Conservation (phyloP, 2,888 invertebrate genomes). For the Platynereis dumerilii region DNA sequence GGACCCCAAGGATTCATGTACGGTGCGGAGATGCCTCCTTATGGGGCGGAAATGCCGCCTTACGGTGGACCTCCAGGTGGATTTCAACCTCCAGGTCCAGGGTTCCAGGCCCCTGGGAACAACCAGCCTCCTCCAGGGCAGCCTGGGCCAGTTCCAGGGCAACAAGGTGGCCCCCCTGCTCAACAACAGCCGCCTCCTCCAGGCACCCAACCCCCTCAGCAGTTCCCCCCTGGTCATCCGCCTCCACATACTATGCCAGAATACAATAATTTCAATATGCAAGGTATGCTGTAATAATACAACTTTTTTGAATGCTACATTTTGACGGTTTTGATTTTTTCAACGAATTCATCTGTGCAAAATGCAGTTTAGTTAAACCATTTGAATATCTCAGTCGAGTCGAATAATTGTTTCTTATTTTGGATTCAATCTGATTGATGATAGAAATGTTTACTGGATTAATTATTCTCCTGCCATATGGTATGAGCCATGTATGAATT, state of each 20-base stretch:
- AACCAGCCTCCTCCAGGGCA: constrained; percentile 5
- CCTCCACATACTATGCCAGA: not conserved
- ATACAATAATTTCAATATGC: constrained; percentile 23
- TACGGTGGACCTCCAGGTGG: constrained; percentile 1
- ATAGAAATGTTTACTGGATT: too few relatives aligned
- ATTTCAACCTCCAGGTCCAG: constrained; percentile 9
- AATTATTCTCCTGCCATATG: too few relatives aligned
- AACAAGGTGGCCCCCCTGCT: constrained; percentile 8
- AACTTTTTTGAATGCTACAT: too few relatives aligned
- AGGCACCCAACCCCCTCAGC: too few relatives aligned
- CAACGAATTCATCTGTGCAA: too few relatives aligned
- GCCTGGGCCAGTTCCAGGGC: not conserved
- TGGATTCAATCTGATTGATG: too few relatives aligned
- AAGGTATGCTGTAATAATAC: constrained; percentile 9
- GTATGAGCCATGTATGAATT: too few relatives aligned
- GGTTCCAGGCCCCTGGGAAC: constrained; percentile 10
- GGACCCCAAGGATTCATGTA: constrained; percentile 6
- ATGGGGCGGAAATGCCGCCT: not conserved
- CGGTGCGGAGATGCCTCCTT: constrained; percentile 5
- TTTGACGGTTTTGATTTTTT: too few relatives aligned
- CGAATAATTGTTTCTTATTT: too few relatives aligned
- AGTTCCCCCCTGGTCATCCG: too few relatives aligned
- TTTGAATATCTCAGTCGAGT: too few relatives aligned
- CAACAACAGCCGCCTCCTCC: constrained; percentile 8
- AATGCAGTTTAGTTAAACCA: too few relatives aligned